These are phyloP conservation scores for Nerophis ophidion DNA, from an alignment of 2,113 vertebrate genomes.

Conservation along the genomic window DNA sequence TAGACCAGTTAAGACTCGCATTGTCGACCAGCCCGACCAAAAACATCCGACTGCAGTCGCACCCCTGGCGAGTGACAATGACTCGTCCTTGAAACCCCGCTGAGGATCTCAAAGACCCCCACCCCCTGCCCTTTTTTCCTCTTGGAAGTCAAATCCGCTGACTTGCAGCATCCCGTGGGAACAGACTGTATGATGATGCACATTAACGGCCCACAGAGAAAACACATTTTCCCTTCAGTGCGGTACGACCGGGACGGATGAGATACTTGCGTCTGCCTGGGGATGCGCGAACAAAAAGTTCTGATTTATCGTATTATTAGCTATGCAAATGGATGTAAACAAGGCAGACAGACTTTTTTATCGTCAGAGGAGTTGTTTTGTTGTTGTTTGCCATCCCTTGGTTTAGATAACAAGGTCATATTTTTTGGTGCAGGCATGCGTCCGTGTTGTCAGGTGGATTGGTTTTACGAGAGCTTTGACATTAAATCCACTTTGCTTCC, in stretches of 20 bases:
- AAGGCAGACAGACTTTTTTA: background rate
- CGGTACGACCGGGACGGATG: slow-evolving; percentile 13
- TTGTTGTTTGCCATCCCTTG: slow-evolving; percentile 13
- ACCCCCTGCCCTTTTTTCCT: background rate
- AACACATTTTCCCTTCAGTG: slow-evolving; percentile 12
- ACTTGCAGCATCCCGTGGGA: slow-evolving; percentile 36
- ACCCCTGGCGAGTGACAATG: slow-evolving; percentile 34
- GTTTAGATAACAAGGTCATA: slow-evolving; percentile 2
- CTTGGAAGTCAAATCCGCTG: slow-evolving; percentile 42
- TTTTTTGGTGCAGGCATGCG: background rate
- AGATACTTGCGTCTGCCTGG: slow-evolving; percentile 20
- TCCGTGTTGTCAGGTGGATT: slow-evolving; percentile 1
- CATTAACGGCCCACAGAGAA: slow-evolving; percentile 39
- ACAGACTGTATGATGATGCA: slow-evolving; percentile 49
- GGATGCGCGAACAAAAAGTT: slow-evolving; percentile 10
- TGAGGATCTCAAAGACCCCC: slow-evolving; percentile 22
- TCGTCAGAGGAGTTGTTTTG: slow-evolving; percentile 2
- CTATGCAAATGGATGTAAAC: slow-evolving; percentile 33
- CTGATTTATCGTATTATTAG: slow-evolving; percentile 24
- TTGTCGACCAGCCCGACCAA: slow-evolving; percentile 25
- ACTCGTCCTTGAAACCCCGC: slow-evolving; percentile 48
- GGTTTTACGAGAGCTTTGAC: slow-evolving; percentile 1
- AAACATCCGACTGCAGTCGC: slow-evolving; percentile 11
- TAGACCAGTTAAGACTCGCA: slow-evolving; percentile 30
- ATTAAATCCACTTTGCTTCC: slow-evolving; percentile 6